Evolutionary conservation across 2,113 vertebrate species (phyloP).

Genomic region (Channa argus): DNA sequence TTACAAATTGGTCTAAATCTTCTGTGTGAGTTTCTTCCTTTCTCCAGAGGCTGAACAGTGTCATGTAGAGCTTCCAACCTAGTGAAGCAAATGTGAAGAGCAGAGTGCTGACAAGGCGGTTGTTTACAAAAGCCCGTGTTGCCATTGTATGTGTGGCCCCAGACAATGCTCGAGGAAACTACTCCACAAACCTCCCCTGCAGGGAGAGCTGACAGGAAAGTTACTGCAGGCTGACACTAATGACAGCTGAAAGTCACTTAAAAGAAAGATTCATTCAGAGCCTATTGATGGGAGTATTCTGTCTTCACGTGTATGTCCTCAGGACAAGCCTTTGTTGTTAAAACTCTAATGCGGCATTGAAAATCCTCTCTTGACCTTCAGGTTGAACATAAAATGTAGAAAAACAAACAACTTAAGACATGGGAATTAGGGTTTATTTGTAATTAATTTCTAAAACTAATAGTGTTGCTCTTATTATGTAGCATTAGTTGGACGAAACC

Average conservation of each 20-base stretch:
- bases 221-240: slow-evolving; percentile 30
- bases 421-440: not conserved
- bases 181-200: slow-evolving; percentile 37
- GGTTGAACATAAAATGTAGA: not conserved
- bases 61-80: slow-evolving; percentile 18
- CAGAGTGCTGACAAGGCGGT: slow-evolving; percentile 32
- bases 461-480: not conserved
- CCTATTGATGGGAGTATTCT: not conserved
- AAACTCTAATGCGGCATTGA: not conserved
- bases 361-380: not conserved
- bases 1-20: not conserved
- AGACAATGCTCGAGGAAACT: slow-evolving; percentile 31
- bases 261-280: slow-evolving; percentile 27
- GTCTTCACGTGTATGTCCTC: not conserved
- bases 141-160: slow-evolving; percentile 22
- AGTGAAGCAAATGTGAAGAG: slow-evolving; percentile 30
- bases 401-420: not conserved
- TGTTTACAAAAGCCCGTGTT: slow-evolving; percentile 30
- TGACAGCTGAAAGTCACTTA: slow-evolving; percentile 34
- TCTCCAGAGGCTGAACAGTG: slow-evolving; percentile 11
- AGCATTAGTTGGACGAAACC: not conserved
- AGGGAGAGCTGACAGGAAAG: slow-evolving; percentile 29
- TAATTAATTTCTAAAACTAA: too few species aligned
- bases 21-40: not conserved
- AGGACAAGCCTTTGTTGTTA: not conserved